Percentiles rank a stretch among this genome's conserved stretches.
Evolutionary conservation across 2,113 vertebrate species (phyloP).

Genomic region (Platysternon megacephalum): DNA sequence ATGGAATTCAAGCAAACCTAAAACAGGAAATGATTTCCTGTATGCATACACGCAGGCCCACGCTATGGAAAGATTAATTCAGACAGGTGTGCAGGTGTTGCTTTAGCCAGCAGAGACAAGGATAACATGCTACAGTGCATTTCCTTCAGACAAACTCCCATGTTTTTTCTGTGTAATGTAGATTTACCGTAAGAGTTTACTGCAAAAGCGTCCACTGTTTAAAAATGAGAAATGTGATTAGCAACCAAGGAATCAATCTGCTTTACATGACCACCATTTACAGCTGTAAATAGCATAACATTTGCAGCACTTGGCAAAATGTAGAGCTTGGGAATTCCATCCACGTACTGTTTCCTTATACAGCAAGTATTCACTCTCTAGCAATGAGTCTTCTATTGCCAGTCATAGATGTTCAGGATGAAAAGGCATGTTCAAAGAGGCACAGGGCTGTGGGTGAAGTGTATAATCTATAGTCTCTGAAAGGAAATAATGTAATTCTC

Average conservation of each 20-base stretch:
- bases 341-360: not conserved
- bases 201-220: not conserved
- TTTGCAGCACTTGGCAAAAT: not conserved
- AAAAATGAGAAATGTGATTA: not conserved
- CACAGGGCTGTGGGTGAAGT: not conserved
- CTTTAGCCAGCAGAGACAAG: not conserved
- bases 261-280: not conserved
- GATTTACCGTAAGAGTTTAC: not conserved
- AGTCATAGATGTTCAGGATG: not conserved
- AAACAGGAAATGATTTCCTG: not conserved
- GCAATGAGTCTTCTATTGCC: not conserved
- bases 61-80: not conserved
- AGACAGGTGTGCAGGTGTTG: not conserved
- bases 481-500: not conserved
- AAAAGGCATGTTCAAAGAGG: not conserved
- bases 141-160: not conserved
- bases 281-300: not conserved
- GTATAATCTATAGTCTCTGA: not conserved
- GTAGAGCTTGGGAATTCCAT: not conserved
- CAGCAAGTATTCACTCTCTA: not conserved
- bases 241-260: not conserved
- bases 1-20: not conserved
- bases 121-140: not conserved
- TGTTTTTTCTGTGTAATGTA: not conserved
- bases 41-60: fast-evolving